Evolutionary conservation across 2,888 invertebrate species (phyloP).

Genomic region (Eueremaeus valkanovi): DNA sequence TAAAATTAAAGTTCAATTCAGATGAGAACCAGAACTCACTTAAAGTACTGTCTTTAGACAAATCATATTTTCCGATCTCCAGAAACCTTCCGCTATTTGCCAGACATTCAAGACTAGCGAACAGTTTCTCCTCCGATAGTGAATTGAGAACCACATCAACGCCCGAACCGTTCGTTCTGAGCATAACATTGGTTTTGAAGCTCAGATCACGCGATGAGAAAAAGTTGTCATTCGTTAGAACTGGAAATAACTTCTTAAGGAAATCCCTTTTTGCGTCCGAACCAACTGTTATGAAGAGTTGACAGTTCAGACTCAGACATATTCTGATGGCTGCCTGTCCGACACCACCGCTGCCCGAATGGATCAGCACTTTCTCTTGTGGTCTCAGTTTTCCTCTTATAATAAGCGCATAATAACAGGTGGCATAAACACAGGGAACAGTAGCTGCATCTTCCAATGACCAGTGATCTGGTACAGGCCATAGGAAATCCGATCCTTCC

Average conservation of each 20-base stretch:
- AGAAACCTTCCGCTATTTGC: conserved; percentile 58
- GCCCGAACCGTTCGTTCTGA: conserved; percentile 54
- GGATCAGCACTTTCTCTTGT: conserved; percentile 53
- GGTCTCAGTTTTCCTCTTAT: conserved; percentile 54
- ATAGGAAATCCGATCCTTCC: conserved; percentile 61
- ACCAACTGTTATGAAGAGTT: conserved; percentile 56
- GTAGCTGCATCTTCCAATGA: conserved; percentile 53
- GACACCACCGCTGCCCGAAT: conserved; percentile 55
- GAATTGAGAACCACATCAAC: conserved; percentile 59
- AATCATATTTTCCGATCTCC: conserved; percentile 59
- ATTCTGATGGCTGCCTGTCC: conserved; percentile 58
- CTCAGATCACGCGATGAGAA: conserved; percentile 53
- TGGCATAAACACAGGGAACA: conserved; percentile 54
- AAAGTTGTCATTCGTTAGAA: conserved; percentile 54
- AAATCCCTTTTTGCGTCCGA: conserved; percentile 50
- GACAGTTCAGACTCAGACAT: conserved; percentile 55
- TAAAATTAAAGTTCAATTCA: too few species aligned
- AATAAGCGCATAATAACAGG: conserved; percentile 57
- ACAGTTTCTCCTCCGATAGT: conserved; percentile 57
- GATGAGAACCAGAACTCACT: too few species aligned
- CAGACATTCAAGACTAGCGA: conserved; percentile 56
- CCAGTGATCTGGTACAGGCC: conserved; percentile 53
- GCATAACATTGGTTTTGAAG: conserved; percentile 56
- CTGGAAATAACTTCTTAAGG: conserved; percentile 55
- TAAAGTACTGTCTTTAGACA: conserved; percentile 49